Conservation (phyloP, 2,797 vertebrate genomes). For the Benthosema pterotum region DNA sequence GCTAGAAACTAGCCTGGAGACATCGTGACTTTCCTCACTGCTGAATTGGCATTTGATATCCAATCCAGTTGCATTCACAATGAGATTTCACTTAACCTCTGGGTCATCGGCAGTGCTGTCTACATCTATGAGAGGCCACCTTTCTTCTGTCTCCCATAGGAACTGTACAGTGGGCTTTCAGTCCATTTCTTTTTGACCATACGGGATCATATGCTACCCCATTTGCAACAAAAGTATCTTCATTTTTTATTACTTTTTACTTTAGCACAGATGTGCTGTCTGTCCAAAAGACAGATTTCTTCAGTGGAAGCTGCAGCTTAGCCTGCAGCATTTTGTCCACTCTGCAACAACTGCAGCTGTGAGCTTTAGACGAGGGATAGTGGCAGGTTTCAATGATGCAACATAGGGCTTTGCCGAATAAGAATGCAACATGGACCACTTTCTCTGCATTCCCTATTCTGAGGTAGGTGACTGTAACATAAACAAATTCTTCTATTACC, state of each 20-base stretch:
- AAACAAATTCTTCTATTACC: no score
- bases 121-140: neutral
- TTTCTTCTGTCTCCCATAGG: neutral
- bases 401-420: conserved; percentile 26
- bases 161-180: conserved; percentile 7
- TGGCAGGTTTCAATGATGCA: conserved; percentile 14
- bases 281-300: conserved; percentile 19
- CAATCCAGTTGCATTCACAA: neutral
- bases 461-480: neutral
- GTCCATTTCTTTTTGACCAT: conserved; percentile 4
- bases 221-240: conserved; percentile 30
- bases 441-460: conserved; percentile 3
- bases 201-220: conserved; percentile 2
- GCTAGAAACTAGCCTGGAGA: no score
- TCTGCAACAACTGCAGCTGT: no score
- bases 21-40: neutral
- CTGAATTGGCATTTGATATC: neutral
- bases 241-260: conserved; percentile 11
- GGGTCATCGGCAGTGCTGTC: conserved; percentile 5
- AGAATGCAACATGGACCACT: conserved; percentile 7
- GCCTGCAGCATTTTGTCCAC: neutral
- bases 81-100: conserved; percentile 19
- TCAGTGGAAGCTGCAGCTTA: neutral
- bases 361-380: neutral
- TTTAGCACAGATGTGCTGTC: conserved; percentile 25